Evolutionary conservation across 2,113 vertebrate species (phyloP).

Genomic region (Struthio camelus): DNA sequence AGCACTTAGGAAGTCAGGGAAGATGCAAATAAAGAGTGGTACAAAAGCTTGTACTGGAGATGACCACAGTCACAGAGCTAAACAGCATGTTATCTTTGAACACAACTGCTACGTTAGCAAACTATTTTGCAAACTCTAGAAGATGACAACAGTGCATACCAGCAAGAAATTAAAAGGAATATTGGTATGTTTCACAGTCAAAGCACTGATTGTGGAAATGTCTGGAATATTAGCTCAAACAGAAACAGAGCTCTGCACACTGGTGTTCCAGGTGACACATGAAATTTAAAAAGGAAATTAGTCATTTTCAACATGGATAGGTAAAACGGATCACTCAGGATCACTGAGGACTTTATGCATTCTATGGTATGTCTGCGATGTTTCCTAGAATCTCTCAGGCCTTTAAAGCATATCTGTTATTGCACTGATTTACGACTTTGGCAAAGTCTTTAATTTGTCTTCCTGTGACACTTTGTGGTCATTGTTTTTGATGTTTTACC

Average conservation of each 20-base stretch:
- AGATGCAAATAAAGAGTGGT: neutral
- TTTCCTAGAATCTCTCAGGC: neutral
- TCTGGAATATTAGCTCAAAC: neutral
- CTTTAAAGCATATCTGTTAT: too few relatives aligned
- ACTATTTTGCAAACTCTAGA: neutral
- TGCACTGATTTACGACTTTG: neutral
- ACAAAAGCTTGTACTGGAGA: neutral
- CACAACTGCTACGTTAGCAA: neutral
- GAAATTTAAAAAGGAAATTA: neutral
- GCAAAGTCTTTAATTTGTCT: neutral
- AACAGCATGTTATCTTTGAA: neutral
- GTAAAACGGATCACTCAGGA: neutral
- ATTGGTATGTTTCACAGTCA: neutral
- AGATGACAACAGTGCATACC: neutral
- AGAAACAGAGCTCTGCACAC: neutral
- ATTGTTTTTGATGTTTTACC: neutral
- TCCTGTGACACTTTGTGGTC: neutral
- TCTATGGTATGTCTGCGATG: fast-evolving
- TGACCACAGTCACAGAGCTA: neutral
- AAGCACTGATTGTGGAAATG: neutral
- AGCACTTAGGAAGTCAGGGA: neutral
- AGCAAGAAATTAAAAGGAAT: neutral
- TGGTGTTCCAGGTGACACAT: neutral
- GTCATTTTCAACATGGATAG: neutral
- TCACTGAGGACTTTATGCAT: neutral